These are phyloP conservation scores for Zosterops japonicus DNA, from an alignment of 2,113 vertebrate genomes.

Conservation along the genomic window DNA sequence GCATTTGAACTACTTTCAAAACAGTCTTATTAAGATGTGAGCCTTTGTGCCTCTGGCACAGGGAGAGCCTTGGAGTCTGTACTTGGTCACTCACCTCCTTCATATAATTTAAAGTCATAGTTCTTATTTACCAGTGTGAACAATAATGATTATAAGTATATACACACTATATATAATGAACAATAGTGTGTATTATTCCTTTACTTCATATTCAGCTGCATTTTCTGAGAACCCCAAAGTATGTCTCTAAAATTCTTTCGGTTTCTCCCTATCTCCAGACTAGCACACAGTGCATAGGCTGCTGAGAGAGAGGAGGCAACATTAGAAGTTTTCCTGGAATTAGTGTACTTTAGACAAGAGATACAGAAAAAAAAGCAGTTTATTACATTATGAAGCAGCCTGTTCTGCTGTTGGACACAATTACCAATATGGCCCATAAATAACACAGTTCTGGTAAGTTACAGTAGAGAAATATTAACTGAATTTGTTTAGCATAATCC, in stretches of 20 bases:
- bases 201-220: not conserved
- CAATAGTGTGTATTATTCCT: not conserved
- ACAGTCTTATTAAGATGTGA: not conserved
- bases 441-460: not conserved
- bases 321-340: not conserved
- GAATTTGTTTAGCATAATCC: not conserved
- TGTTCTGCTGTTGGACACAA: not conserved
- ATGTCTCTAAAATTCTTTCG: not conserved
- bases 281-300: not conserved
- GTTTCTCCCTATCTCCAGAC: not conserved
- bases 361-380: not conserved
- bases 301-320: not conserved
- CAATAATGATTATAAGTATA: not conserved
- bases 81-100: not conserved
- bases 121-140: not conserved
- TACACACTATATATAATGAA: not conserved
- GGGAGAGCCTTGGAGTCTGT: not conserved
- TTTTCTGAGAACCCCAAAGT: not conserved
- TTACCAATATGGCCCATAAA: not conserved
- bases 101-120: not conserved
- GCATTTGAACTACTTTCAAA: not conserved
- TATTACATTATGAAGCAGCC: not conserved
- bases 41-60: not conserved
- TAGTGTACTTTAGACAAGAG: not conserved
- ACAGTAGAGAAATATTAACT: not conserved